Evolutionary conservation across 2,113 vertebrate species (phyloP).

Genomic region (Menura novaehollandiae): DNA sequence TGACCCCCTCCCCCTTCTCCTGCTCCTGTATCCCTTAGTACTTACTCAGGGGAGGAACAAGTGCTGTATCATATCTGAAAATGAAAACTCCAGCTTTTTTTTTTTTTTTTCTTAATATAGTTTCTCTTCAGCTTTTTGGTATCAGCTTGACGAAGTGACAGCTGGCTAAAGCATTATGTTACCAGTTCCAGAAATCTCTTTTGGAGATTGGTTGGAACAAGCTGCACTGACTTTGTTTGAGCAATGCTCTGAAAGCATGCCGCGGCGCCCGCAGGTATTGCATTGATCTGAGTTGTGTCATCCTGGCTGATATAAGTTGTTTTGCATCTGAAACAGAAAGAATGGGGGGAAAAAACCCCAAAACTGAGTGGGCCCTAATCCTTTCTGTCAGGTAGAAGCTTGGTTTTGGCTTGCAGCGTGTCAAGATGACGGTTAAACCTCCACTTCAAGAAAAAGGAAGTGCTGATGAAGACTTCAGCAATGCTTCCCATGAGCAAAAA

Average conservation of each 20-base stretch:
- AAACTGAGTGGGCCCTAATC: neutral
- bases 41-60: neutral
- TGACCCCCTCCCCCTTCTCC: neutral
- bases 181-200: neutral
- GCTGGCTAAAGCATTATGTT: neutral
- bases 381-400: neutral
- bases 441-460: neutral
- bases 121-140: neutral
- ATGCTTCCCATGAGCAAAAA: neutral
- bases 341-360: neutral
- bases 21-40: neutral
- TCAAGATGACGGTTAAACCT: neutral
- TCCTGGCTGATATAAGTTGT: neutral
- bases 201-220: neutral
- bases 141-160: neutral
- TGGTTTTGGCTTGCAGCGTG: neutral
- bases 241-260: neutral
- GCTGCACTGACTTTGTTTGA: neutral
- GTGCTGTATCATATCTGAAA: neutral
- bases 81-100: neutral
- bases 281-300: neutral
- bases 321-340: neutral
- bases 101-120: neutral
- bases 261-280: accelerated
- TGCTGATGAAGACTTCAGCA: neutral